Conservation (phyloP, 2,797 vertebrate genomes). For the Channallabes apus region DNA sequence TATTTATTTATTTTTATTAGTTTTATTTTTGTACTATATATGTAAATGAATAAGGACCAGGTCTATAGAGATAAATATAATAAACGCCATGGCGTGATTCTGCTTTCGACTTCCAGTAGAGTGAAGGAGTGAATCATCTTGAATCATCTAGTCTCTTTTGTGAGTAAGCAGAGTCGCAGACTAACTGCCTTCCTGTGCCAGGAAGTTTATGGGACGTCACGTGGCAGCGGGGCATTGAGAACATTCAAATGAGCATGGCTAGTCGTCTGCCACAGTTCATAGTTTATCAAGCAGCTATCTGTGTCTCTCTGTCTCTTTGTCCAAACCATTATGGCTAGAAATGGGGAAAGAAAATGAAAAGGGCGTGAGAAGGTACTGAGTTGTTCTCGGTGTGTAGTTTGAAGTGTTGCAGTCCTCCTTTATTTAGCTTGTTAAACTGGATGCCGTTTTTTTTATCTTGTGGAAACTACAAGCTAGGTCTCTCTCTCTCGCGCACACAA, state of each 20-base stretch:
- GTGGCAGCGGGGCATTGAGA: slow-evolving; percentile 6
- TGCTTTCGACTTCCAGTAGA: neutral
- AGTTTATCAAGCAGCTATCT: neutral
- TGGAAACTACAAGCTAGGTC: too few species aligned
- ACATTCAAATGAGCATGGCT: slow-evolving; percentile 6
- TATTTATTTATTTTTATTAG: too few species aligned
- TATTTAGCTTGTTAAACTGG: neutral
- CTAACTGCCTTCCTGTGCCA: slow-evolving; percentile 50
- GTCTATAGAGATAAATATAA: neutral
- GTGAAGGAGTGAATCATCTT: neutral
- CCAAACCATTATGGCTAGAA: neutral
- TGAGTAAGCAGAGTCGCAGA: slow-evolving; percentile 29
- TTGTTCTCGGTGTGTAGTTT: neutral
- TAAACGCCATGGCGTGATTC: neutral
- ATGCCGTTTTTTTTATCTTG: too few species aligned
- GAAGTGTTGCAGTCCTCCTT: neutral
- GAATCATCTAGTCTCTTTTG: slow-evolving; percentile 20
- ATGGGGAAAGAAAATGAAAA: neutral
- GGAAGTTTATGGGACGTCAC: slow-evolving; percentile 40
- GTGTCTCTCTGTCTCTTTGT: too few species aligned
- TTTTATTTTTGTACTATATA: too few species aligned
- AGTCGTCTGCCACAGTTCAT: neutral
- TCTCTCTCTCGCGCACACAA: too few species aligned
- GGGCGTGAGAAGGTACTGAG: neutral
- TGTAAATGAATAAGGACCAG: neutral